phyloP scores from a whole-genome alignment of 2,888 invertebrate genomes.

The Conchocele bisecta region DNA sequence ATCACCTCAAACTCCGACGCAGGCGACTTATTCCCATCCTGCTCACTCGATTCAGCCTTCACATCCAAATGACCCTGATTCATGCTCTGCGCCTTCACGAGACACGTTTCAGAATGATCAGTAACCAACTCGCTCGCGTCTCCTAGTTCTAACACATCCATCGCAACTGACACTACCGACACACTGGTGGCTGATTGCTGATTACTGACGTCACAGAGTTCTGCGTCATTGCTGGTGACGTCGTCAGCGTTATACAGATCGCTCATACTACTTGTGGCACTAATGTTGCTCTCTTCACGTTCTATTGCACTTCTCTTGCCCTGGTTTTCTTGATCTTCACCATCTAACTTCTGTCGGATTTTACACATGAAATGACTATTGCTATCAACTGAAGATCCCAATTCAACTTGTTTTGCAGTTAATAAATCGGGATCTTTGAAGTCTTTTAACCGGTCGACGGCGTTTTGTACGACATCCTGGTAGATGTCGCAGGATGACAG shows the following conservation, averaged over 20 bases:
- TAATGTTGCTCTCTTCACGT: conserved; percentile 60
- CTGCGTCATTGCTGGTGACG: conserved; percentile 40
- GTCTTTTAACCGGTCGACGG: conserved; percentile 72
- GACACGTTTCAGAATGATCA: no score
- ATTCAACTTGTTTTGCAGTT: conserved; percentile 70
- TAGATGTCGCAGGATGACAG: conserved; percentile 67
- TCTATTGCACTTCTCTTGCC: conserved; percentile 54
- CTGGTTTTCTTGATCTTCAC: conserved; percentile 40
- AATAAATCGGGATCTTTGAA: conserved; percentile 79
- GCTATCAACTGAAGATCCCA: conserved; percentile 80
- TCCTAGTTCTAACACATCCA: conserved; percentile 61
- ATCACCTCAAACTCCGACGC: conserved; percentile 95
- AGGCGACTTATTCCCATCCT: conserved; percentile 81
- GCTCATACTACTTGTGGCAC: conserved; percentile 74
- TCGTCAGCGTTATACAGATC: conserved; percentile 68
- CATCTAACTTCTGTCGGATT: conserved; percentile 52
- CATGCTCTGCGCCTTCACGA: no score
- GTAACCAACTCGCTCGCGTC: background rate
- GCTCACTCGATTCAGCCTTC: background rate
- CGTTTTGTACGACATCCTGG: conserved; percentile 68
- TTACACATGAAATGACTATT: conserved; percentile 72
- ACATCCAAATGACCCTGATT: no score
- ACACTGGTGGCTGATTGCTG: conserved; percentile 55
- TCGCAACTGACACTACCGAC: conserved; percentile 75
- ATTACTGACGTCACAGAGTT: conserved; percentile 49